Evolutionary conservation across 2,888 invertebrate species (phyloP).

Genomic region (Acrobasis repandana): DNA sequence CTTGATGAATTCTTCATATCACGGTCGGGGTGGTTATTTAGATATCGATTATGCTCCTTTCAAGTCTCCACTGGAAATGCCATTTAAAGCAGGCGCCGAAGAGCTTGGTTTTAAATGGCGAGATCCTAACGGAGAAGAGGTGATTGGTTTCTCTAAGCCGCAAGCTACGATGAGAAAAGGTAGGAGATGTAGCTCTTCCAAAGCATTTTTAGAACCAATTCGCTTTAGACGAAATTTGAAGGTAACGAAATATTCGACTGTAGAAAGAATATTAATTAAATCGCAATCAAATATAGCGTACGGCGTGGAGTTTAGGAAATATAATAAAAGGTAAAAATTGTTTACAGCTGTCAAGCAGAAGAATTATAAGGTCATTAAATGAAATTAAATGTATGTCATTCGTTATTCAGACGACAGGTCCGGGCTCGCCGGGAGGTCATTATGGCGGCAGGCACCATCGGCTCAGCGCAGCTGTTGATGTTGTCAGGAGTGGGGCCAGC

Average conservation of each 20-base stretch:
- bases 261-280: slow-evolving; percentile 86
- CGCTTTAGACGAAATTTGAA: slow-evolving; percentile 85
- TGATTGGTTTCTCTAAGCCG: slow-evolving; percentile 86
- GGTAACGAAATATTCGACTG: slow-evolving; percentile 87
- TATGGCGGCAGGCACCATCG: slow-evolving; percentile 90
- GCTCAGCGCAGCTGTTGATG: slow-evolving; percentile 93
- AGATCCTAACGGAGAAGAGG: slow-evolving; percentile 87
- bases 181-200: slow-evolving; percentile 89
- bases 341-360: background rate
- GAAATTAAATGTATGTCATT: slow-evolving; percentile 2
- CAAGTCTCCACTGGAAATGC: slow-evolving; percentile 83
- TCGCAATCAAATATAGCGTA: slow-evolving; percentile 81
- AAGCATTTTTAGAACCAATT: slow-evolving; percentile 89
- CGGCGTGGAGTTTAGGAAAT: slow-evolving; percentile 88
- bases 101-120: slow-evolving; percentile 87
- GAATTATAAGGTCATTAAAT: background rate
- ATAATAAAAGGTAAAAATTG: slow-evolving; percentile 66
- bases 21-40: slow-evolving; percentile 86
- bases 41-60: slow-evolving; percentile 86
- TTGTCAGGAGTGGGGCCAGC: slow-evolving; percentile 91
- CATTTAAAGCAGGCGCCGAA: slow-evolving; percentile 86
- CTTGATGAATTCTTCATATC: slow-evolving; percentile 84
- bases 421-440: slow-evolving; percentile 89
- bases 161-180: slow-evolving; percentile 89
- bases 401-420: slow-evolving; percentile 51